phyloP scores from a whole-genome alignment of 2,888 invertebrate genomes.

The Polydrusus cervinus region DNA sequence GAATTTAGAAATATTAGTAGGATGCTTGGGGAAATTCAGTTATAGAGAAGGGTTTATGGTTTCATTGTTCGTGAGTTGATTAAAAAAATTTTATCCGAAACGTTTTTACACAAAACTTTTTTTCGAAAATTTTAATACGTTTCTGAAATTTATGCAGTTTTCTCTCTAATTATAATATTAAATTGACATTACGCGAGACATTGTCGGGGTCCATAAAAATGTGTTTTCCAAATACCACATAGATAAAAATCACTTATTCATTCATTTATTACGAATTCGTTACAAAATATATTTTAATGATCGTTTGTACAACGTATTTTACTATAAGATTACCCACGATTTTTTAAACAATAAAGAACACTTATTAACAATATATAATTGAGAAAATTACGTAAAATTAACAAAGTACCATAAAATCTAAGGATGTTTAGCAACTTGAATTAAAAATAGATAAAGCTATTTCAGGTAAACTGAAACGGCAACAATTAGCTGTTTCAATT shows the following conservation, averaged over 20 bases:
- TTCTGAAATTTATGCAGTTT: too few relatives aligned
- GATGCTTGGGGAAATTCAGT: too few relatives aligned
- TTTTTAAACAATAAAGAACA: constrained; percentile 34
- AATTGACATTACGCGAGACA: not conserved
- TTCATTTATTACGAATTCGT: constrained; percentile 20
- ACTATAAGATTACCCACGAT: constrained; percentile 31
- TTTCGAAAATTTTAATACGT: too few relatives aligned
- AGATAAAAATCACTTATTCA: constrained; percentile 20
- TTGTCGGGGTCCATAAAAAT: not conserved
- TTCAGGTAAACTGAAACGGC: constrained; percentile 50
- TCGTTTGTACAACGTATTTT: constrained; percentile 25
- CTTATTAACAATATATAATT: constrained; percentile 41
- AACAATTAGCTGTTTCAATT: constrained; percentile 49
- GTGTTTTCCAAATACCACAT: not conserved
- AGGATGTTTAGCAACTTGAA: constrained; percentile 65
- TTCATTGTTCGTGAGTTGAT: too few relatives aligned
- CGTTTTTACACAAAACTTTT: too few relatives aligned
- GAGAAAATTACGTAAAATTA: constrained; percentile 32
- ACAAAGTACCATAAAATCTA: constrained; percentile 47
- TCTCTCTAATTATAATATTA: not conserved
- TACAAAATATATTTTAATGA: constrained; percentile 35
- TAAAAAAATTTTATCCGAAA: too few relatives aligned
- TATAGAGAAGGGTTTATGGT: too few relatives aligned
- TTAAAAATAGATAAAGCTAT: constrained; percentile 64
- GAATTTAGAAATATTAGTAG: too few relatives aligned